Base-by-base conservation (phyloP, 2,888 invertebrate genomes). In the Sesamia inferens region DNA sequence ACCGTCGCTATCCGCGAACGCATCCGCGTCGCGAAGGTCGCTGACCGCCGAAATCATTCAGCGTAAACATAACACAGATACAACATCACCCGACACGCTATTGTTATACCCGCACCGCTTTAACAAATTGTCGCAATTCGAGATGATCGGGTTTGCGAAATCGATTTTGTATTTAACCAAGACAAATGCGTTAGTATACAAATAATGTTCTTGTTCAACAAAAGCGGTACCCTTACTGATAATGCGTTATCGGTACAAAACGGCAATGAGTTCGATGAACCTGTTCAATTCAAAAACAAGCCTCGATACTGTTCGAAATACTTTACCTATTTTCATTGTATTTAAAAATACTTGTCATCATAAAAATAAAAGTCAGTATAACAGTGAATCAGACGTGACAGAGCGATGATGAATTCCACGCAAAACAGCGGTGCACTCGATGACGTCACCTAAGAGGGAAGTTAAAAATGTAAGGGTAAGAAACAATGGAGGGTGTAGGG, bases 371-470 rank as follows among this genome's bases (percentile, higher is more conserved):
- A 84, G 82, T 84, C 87, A 78, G 84, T 86, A 87, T 85, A 83
- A 86, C 90, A 90, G 91, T 95, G 95, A 95, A 92, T 95, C 94
- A 95, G 78, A 73, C 71, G 89, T 91, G 93, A 91, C 93, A 90
- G 87, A 85, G 84, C 88, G 86, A 84, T 93, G 92, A 93, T 92
- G 91, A 92, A 93, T 93, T 89, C 89, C 88, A 90, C 87, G 87
- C 81, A 88, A 88, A 88, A 89, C 85, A 87, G 88, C 91, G 90
- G 85, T 93, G 92, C 93, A 92, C 84, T 88, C 86, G 87, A 87
- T 96, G 95, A 95, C 95, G 95, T 95, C 95, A 96, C 86, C 85
- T 76, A 78, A 86, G 89, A 93, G 92, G 94, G 93, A 92, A 91
- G 87, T 88, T 87, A 87, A 89, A 90, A 91, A 89, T 84, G 86